Base-by-base conservation (phyloP, 2,797 vertebrate genomes). In the Arctocebus calabarensis region DNA sequence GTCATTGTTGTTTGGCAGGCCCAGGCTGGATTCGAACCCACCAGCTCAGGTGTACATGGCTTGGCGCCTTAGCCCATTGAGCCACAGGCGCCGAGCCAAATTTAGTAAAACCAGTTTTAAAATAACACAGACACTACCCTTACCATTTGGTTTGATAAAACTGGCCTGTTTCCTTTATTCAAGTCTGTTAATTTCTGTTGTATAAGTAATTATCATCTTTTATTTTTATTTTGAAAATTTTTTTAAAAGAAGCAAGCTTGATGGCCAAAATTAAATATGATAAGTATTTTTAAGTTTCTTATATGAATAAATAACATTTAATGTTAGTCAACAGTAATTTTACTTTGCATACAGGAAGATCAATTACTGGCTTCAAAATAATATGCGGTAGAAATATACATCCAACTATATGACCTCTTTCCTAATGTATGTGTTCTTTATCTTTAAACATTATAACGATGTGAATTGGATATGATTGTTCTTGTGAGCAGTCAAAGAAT, bases 281-380 rank as follows among this genome's bases (percentile, higher is more conserved):
- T 45, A 52, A 12, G 34, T 48, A 71, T 7, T 43, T 92, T 82
- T 62, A 88, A 20, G 29, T 62, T 34, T 93, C 79, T 81, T 85
- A 68, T 25, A 89, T 70, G 22, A 90, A 70, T 88, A 90, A n/a
- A 34, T 83, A 13, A 13, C 52, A 89, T 43, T 94, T 43, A 68
- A 55, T 94, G 68, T 66, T 88, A 83, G 23, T 66, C 57, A 59
- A 74, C 1, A 45, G 22, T 12, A 29, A 2, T 83, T 94, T 78
- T 81, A 4, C 25, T 71, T 85, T 96, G 14, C 40, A n/a, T 74
- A 96, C 37, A 93, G 81, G 55, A 88, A 91, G 66, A 81, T 66
- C 43, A 78, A 81, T 92, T 88, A 71, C 2, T 93, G 66, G 48
- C 55, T 74, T 89, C 62, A 88, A 90, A 78, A 82, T 87, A 93